Percentiles rank a stretch among this genome's conserved stretches.
These are phyloP conservation scores for Athalia cordata DNA, from an alignment of 2,888 invertebrate genomes.

Conservation along the genomic window DNA sequence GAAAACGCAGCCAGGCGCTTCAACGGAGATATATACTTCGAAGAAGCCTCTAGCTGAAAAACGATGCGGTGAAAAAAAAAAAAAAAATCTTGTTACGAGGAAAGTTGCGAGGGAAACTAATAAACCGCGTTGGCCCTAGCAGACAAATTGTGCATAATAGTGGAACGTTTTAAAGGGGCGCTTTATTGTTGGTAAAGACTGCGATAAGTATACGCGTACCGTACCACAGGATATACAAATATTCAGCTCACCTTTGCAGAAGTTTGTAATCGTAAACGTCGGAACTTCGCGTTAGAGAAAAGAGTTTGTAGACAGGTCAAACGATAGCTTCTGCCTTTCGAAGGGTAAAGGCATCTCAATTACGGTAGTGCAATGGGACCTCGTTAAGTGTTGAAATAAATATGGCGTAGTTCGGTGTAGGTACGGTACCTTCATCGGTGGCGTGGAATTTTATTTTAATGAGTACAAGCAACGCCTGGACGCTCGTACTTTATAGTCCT, in stretches of 20 bases:
- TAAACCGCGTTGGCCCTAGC: slow-evolving; percentile 54
- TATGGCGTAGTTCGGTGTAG: slow-evolving; percentile 52
- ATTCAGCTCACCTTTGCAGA: no score
- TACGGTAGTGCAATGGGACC: slow-evolving; percentile 17
- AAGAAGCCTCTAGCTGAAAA: slow-evolving; percentile 3
- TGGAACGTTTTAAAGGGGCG: slow-evolving; percentile 66
- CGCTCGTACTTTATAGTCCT: slow-evolving; percentile 22
- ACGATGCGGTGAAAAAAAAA: neutral
- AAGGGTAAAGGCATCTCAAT: neutral
- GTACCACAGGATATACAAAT: no score
- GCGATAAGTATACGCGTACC: neutral
- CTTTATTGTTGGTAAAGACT: neutral
- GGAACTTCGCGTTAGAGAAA: no score
- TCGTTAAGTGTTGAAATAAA: slow-evolving; percentile 64
- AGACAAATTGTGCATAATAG: slow-evolving; percentile 66
- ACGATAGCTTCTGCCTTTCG: neutral
- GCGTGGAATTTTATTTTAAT: slow-evolving; percentile 62
- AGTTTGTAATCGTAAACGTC: no score
- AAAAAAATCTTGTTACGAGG: neutral
- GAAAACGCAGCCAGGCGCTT: neutral
- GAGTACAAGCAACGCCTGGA: slow-evolving; percentile 51
- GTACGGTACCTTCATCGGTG: slow-evolving; percentile 51
- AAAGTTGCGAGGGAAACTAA: neutral
- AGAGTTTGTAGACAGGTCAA: neutral
- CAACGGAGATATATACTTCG: neutral